Evolutionary conservation across 1,140 invertebrate genomes (phyloP), one percentile per base, ranked within the genome.

Genomic region (Trichonephila inaurata): DNA sequence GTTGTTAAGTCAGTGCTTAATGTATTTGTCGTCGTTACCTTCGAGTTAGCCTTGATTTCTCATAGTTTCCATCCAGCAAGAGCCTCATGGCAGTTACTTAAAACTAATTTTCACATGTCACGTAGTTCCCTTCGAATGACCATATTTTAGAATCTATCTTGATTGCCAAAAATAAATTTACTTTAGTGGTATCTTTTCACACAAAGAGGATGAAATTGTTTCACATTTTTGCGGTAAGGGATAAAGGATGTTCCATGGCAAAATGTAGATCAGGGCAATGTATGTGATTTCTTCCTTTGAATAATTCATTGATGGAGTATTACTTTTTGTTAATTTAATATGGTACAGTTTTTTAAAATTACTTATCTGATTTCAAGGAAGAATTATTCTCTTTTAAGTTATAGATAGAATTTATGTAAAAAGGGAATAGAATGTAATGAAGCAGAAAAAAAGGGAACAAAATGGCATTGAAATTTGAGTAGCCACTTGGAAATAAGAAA

Each of bases 231-330:
- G 4, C 24, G 28, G 28, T 16, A 72, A 18, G 1, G 24, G 12
- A 72, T 14, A 72, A 33, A 24, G 8, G 14, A 28, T n/a, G 28
- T 28, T 72, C 28, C 28, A 16, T 33, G n/a, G 24, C 28, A n/a
- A 16, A 72, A 72, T 33, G 69, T 33, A 33, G 28, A 72, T 72
- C 69, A 28, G 33, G 69, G 28, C 12, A 72, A 72, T 28, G 21
- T 16, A 12, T 28, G 28, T 18, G 69, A 40, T 2, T 40, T 16
- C 69, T 72, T 72, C n/a, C 24, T 4, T n/a, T 72, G 69, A 51
- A 85, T 85, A 58, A 85, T 85, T 85, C 82, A 85, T 85, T 58
- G 82, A 85, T 60, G 28, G 82, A 24, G 19, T 85, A 85, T 85
- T 85, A 21, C 44, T 40, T 85, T 44, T 82, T n/a, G 21, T 66